Evolutionary conservation across 2,797 vertebrate species (phyloP), one percentile per base, ranked within the genome.

Genomic region (Pseudochromis fuscus): DNA sequence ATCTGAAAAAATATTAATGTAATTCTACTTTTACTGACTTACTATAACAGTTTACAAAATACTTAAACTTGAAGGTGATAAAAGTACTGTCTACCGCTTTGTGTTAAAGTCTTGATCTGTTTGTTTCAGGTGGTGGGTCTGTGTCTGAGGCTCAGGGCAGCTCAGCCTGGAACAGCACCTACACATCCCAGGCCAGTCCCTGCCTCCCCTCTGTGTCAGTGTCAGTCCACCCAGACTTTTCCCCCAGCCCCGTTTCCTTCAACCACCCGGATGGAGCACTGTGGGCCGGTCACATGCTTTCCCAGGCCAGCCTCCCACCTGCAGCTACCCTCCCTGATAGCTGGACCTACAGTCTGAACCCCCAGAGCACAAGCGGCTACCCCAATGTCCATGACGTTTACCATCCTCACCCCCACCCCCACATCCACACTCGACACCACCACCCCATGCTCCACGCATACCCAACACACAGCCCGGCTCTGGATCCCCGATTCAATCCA

Each of bases 341-440:
- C 77, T 99, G 98, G 98, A 94, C 94, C 67, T 99, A 99, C 84
- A 93, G 95, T 62, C 91, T 99, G 82, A 95, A 94, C 86, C 93
- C 95, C 83, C 96, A 97, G 91, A 94, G 95, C 89, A 89, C 94
- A 57, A 91, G 95, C 0, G 88, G 95, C 27, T 99, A 98, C 90
- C 92, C 95, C 55, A 96, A 95, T 59, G 90, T 98, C 89, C 98
- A 97, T 60, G 97, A 98, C 0, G 84, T 98, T 69, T 99, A 98
- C 89, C 90, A 97, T 81, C 83, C 95, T 58, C 93, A 96, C 73
- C 83, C 91, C 60, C 96, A 95, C 73, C 85, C 91, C 59, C 95
- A 96, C 73, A 80, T 90, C 90, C 91, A 93, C 92, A 82, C 94
- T 1, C 91, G 95, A 7, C 87, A 88, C 88, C 94, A 95, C 88